Percentiles rank a stretch among this genome's conserved stretches.
Evolutionary conservation across 2,113 vertebrate genomes (phyloP).

Genomic region (Erpornis zantholeuca): DNA sequence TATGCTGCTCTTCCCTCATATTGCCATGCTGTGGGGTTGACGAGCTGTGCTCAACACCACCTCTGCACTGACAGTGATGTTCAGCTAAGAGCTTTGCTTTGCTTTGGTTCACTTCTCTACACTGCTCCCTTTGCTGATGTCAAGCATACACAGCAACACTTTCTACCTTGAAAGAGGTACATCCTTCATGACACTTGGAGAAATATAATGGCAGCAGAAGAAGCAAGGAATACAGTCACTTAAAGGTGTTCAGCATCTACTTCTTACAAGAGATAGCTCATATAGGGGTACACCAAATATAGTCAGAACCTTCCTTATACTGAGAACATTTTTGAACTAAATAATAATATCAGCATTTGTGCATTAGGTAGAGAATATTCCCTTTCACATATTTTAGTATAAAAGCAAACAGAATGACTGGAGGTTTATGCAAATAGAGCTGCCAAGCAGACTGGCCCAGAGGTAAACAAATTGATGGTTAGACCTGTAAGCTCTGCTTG

Average conservation of each 20-base stretch:
- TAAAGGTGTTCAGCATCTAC: not conserved
- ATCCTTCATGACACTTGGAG: not conserved
- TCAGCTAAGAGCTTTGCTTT: not conserved
- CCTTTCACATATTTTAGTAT: not conserved
- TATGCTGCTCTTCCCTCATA: not conserved
- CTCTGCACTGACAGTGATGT: not conserved
- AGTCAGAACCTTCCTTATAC: not conserved
- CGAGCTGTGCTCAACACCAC: not conserved
- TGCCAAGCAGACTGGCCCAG: not conserved
- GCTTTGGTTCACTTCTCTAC: not conserved
- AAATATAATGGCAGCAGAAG: not conserved
- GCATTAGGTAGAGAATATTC: not conserved
- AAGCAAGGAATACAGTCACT: not conserved
- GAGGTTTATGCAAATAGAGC: not conserved
- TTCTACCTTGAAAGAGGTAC: not conserved
- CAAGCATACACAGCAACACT: not conserved
- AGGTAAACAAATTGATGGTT: not conserved
- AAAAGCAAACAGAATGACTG: not conserved
- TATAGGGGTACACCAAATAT: not conserved
- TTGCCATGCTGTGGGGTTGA: not conserved
- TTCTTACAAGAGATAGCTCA: not conserved
- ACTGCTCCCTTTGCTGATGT: not conserved
- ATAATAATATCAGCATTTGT: not conserved
- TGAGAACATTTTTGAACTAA: not conserved
- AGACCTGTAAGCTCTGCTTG: not conserved